Percentiles rank a stretch among this genome's conserved stretches.
Evolutionary conservation across 2,113 vertebrate species (phyloP).

Genomic region (Hippocampus comes): DNA sequence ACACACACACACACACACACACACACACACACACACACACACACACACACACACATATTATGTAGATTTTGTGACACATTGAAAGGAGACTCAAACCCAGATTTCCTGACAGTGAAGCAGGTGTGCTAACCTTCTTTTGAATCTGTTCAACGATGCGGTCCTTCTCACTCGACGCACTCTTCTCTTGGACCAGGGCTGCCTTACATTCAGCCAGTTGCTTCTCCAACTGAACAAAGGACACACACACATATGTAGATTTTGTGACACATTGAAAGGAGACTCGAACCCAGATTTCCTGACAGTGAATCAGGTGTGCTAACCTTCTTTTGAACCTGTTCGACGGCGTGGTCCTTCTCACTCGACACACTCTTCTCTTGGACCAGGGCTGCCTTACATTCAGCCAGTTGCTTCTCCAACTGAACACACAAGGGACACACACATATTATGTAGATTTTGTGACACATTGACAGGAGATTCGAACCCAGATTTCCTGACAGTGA

Average conservation of each 20-base stretch:
- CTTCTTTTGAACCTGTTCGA: too few species aligned
- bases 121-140: too few species aligned
- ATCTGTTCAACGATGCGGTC: too few species aligned
- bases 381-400: constrained; percentile 68
- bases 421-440: too few species aligned
- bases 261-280: neutral
- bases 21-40: too few species aligned
- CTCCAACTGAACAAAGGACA: constrained; percentile 53
- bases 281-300: neutral
- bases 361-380: constrained; percentile 67
- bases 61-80: neutral
- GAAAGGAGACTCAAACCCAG: too few species aligned
- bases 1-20: too few species aligned
- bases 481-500: neutral
- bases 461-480: neutral
- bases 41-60: too few species aligned
- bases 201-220: too few species aligned
- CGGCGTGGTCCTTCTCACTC: constrained; percentile 19
- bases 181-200: too few species aligned
- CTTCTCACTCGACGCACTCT: too few species aligned
- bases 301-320: too few species aligned
- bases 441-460: neutral
- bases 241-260: constrained; percentile 8
- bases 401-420: constrained; percentile 65
- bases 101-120: neutral